Base-by-base conservation (phyloP, 2,797 vertebrate genomes). In the Malurus splendens region DNA sequence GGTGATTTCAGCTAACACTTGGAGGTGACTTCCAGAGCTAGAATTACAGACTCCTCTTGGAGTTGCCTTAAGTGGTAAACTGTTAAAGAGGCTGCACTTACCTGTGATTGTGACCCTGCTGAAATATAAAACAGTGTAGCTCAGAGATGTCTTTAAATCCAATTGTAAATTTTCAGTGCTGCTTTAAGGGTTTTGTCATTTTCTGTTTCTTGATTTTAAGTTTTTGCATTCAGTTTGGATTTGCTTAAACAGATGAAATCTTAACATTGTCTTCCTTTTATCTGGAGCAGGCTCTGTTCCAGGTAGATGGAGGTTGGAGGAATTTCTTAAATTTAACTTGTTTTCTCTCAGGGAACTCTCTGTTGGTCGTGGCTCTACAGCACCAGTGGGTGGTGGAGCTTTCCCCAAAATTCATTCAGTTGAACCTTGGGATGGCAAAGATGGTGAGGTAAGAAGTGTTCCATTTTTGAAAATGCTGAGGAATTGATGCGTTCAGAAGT, bases 351-450 rank as follows among this genome's bases (percentile, higher is more conserved):
- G 99, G 96, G 99, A 98, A 92, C 98, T 99, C 4, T 99, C 99
- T 3, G 98, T 99, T 22, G 99, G 99, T 30, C 98, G 98, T 10
- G 98, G 98, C 20, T 99, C 99, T 6, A 99, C 99, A 9, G 97
- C 98, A 54, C 98, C 98, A 7, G 96, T 99, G 11, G 98, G 98
- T 67, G 98, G 98, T 1, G 98, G 98, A 2, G 67, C 92, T 72
- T 98, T 99, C 93, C 98, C 99, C 47, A 97, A 98, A 95, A 98
- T 99, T 91, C 74, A 97, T 67, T 30, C 93, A 13, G 98, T 98
- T 23, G 98, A 99, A 87, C 91, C 98, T 10, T 99, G 99, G 99
- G 98, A 99, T 33, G 99, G 99, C 86, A 98, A 98, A 95, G 98
- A 99, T 44, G 99, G 98, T 52, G 98, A 99, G 98, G 99, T 99